These are phyloP conservation scores for Fundulus diaphanus DNA, from an alignment of 2,797 vertebrate genomes.

Conservation along the genomic window DNA sequence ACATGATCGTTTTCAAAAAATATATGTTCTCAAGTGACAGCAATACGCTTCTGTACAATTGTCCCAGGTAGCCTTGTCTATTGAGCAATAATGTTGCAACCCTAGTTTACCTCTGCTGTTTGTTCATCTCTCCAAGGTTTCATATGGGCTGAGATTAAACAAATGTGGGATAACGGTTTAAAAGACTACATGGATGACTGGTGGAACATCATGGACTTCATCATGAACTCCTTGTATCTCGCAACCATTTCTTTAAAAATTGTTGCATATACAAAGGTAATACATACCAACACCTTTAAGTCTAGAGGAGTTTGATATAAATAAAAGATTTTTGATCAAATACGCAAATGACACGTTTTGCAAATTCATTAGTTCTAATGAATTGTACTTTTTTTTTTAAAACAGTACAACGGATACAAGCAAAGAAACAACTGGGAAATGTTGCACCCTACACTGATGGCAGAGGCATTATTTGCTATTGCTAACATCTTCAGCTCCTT, in stretches of 20 bases:
- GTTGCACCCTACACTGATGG: slow-evolving; percentile 96
- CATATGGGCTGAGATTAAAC: slow-evolving; percentile 98
- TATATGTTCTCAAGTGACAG: too few relatives aligned
- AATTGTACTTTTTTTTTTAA: slow-evolving; percentile 31
- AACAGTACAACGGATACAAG: slow-evolving; percentile 85
- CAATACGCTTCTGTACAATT: too few relatives aligned
- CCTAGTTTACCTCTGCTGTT: not conserved
- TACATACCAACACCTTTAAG: slow-evolving; percentile 27
- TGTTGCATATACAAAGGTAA: slow-evolving; percentile 92
- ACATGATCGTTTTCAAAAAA: too few relatives aligned
- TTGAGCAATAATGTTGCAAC: not conserved
- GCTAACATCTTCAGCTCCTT: slow-evolving; percentile 99
- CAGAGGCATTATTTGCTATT: slow-evolving; percentile 95
- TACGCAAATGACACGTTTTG: not conserved
- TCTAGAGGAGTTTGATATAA: not conserved
- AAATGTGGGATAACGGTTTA: slow-evolving; percentile 98
- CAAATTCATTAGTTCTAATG: not conserved
- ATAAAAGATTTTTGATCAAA: not conserved
- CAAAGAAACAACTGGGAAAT: slow-evolving; percentile 88
- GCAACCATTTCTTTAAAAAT: slow-evolving; percentile 97
- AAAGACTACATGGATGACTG: slow-evolving; percentile 96
- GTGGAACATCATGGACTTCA: slow-evolving; percentile 99
- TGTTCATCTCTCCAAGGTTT: slow-evolving; percentile 84
- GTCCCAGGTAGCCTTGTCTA: not conserved
- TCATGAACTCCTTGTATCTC: slow-evolving; percentile 97